Base-by-base conservation (phyloP, 1,140 invertebrate genomes). In the Drosophila ogumai region DNA sequence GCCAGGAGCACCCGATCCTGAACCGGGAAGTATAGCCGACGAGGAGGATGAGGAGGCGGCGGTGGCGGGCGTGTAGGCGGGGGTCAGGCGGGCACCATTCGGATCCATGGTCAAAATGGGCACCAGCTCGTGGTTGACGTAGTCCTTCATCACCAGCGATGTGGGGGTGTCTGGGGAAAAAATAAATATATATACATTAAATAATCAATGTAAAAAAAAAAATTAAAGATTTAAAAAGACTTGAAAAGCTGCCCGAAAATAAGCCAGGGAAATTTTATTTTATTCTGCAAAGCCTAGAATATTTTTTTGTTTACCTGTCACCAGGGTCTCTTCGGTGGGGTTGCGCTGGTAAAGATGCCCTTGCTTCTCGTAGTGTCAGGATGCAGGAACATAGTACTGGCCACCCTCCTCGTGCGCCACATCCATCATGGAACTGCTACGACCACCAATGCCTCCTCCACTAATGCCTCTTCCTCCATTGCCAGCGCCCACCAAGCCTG, bases 361-460 rank as follows among this genome's bases (percentile, higher is more conserved):
- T 79, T 93, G 93, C 79, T 94, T 93, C 78, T 95, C 94, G 93
- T 95, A 95, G 93, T 95, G 95, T 95, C 95, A 95, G 94, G 95
- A 95, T 31, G 94, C 93, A 75, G 81, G 81, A 31, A 95, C 85
- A 74, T 94, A 94, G 67, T 94, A 93, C 50, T 94, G 93, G 40
- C 94, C 93, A 12, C 79, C 63, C 81, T 95, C 94, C 57, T 95
- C 93, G 60, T 85, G 93, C 92, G 61, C 40, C 44, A 79, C 52
- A 28, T 90, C 85, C 81, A 90, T 47, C 78, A 90, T 79, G 7
- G 85, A 88, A 50, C 93, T 91, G 13, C 76, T 92, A 93, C 28
- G 92, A 1, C 43, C 47, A 10, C 54, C 60, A 6, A 13, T 31
- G 8, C 34, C 56, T 0, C 36, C 38, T 2, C 43, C 57, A 15